These are phyloP conservation scores for Delphinus delphis DNA, from an alignment of 2,113 vertebrate species.

Conservation along the genomic window DNA sequence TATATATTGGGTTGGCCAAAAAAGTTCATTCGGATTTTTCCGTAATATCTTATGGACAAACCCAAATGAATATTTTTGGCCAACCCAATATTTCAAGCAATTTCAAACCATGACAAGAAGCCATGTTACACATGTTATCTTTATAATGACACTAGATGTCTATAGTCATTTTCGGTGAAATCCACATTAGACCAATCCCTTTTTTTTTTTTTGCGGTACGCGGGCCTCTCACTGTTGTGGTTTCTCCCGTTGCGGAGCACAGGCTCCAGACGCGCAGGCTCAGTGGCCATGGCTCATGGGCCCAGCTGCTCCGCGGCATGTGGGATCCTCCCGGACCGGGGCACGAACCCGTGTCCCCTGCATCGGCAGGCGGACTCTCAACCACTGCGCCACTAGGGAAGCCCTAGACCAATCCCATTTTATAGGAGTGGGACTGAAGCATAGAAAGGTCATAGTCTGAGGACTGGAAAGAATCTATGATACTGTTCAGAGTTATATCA, in stretches of 20 bases:
- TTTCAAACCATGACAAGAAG: not conserved
- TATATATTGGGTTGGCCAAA: not conserved
- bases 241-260: too few relatives aligned
- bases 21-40: too few relatives aligned
- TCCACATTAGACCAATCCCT: not conserved
- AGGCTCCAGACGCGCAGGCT: too few relatives aligned
- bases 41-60: too few relatives aligned
- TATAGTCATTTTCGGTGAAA: constrained; percentile 14
- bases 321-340: too few relatives aligned
- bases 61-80: too few relatives aligned
- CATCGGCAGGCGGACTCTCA: too few relatives aligned
- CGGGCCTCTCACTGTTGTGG: too few relatives aligned
- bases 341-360: too few relatives aligned
- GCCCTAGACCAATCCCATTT: not conserved
- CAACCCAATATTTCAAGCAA: not conserved
- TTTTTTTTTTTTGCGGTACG: not conserved
- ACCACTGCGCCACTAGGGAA: too few relatives aligned
- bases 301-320: too few relatives aligned
- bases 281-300: too few relatives aligned
- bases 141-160: not conserved
- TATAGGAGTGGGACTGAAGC: not conserved
- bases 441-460: not conserved
- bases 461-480: not conserved
- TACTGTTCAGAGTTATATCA: not conserved
- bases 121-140: not conserved